Percentiles rank a stretch among this genome's conserved stretches.
Evolutionary conservation across 2,888 invertebrate genomes (phyloP).

Genomic region (Himalopsyche anomala): DNA sequence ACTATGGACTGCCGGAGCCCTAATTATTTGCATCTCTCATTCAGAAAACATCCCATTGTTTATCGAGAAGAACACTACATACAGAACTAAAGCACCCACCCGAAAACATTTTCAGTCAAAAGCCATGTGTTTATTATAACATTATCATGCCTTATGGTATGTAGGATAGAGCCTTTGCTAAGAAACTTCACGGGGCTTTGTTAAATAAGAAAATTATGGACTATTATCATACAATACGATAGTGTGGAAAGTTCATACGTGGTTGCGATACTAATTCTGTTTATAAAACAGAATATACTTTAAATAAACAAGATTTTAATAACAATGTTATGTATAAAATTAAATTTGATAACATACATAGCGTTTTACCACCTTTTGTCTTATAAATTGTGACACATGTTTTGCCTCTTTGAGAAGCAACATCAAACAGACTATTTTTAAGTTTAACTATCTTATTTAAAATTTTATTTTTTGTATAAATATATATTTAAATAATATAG

Average conservation of each 20-base stretch:
- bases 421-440: too few species aligned
- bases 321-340: too few species aligned
- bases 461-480: too few species aligned
- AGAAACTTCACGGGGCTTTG: constrained; percentile 31
- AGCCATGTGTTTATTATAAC: constrained; percentile 37
- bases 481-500: too few species aligned
- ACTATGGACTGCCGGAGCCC: too few species aligned
- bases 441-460: too few species aligned
- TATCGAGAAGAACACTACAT: constrained; percentile 19
- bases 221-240: background rate
- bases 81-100: background rate
- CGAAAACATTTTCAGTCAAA: constrained; percentile 26
- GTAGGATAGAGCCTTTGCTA: background rate
- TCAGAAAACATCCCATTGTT: constrained; percentile 5
- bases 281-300: background rate
- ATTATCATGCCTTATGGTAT: constrained; percentile 38
- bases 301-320: background rate
- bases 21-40: background rate
- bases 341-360: too few species aligned
- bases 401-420: too few species aligned
- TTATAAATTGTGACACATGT: too few species aligned
- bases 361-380: too few species aligned
- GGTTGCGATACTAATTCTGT: background rate
- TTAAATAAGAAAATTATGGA: constrained; percentile 37
- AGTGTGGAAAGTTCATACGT: constrained; percentile 5